Conservation (phyloP, 1,140 invertebrate genomes). For the Philopotamus ludificatus region DNA sequence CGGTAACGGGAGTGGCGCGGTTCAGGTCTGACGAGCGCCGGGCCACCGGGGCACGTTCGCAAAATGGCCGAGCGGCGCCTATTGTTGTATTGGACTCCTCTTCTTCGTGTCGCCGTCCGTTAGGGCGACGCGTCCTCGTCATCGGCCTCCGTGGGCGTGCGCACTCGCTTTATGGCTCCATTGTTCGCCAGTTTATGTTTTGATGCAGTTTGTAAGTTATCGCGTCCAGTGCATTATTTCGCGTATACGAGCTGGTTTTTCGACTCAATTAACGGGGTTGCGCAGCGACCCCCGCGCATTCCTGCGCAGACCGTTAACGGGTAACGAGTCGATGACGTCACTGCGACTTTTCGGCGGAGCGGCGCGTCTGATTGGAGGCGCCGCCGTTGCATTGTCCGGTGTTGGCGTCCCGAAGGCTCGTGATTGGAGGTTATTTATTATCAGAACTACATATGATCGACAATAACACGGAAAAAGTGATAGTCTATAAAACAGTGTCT, state of each 20-base stretch:
- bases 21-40: not conserved
- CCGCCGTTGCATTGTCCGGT: not conserved
- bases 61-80: not conserved
- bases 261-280: conserved; percentile 26
- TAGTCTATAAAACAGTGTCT: too few species aligned
- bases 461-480: too few species aligned
- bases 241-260: conserved; percentile 13
- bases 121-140: not conserved
- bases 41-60: not conserved
- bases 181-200: conserved; percentile 34
- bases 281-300: conserved; percentile 3
- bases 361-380: not conserved
- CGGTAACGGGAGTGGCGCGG: not conserved
- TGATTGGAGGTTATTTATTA: too few species aligned
- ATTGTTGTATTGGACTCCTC: not conserved
- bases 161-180: conserved; percentile 32
- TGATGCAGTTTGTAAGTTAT: conserved; percentile 12
- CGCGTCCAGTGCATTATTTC: conserved; percentile 2
- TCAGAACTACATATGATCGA: too few species aligned
- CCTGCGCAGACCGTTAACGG: not conserved
- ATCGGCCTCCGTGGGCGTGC: conserved; percentile 13
- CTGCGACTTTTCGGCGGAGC: not conserved
- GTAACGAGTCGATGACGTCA: too few species aligned
- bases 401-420: not conserved
- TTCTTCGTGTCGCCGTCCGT: not conserved